Base-by-base conservation (phyloP, 2,113 vertebrate genomes). In the Heterocephalus glaber region DNA sequence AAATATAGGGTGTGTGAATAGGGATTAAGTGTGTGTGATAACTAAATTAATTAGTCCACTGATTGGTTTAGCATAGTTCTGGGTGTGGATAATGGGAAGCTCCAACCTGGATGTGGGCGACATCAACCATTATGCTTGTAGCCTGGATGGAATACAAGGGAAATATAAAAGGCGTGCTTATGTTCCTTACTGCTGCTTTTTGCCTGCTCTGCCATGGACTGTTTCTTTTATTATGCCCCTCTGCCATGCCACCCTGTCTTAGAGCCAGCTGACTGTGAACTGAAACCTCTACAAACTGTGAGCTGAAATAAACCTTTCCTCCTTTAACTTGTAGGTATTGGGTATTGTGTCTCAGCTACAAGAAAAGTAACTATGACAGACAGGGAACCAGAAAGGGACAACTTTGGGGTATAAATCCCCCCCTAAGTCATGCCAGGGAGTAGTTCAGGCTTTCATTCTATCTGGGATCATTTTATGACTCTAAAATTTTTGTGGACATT, bases 401-500 rank as follows among this genome's bases (percentile, higher is more conserved):
- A 5, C 7, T 65, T 63, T 38, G 17, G 33, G 24, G 14, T 54
- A 49, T 54, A 66, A 74, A 65, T 92, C 38, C 47, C 19, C 44
- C 41, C 35, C 33, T 7, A 49, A 38, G n/a, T 86, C 17, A n/a
- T 52, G 12, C 17, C 16, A 77, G 38, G 38, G n/a, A 88, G 54
- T 26, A 86, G 33, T 56, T 87, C 16, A 70, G 33, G 70, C 65
- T 91, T 82, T 93, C 65, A n/a, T 84, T 95, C 63, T 56, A 22
- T 61, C n/a, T 56, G 13, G 17, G 44, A 68, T 24, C 10, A 80
- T 60, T 95, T 95, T 49, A 74, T 49, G 60, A 96, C 66, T 63
- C 82, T 82, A 63, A 92, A 94, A 90, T 44, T 68, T 94, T 54
- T 80, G 49, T 72, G 81, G 60, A 61, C 79, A 11, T 89, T 94